Evolutionary conservation across 2,888 invertebrate genomes (phyloP).

Genomic region (Volucella bombylans): DNA sequence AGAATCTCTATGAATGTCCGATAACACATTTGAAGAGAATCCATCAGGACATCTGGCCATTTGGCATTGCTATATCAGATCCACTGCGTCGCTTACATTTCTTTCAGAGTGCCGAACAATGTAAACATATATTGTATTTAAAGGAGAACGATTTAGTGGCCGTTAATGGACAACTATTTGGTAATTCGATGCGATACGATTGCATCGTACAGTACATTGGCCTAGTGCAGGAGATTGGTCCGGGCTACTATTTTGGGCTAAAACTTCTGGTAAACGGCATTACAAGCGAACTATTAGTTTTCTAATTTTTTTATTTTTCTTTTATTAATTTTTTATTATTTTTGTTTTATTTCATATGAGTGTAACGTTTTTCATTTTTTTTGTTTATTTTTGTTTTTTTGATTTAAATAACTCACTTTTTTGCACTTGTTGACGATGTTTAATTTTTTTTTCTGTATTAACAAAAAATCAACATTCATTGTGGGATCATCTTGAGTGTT

Average conservation of each 20-base stretch:
- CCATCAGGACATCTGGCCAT: constrained; percentile 83
- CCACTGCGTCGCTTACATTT: constrained; percentile 84
- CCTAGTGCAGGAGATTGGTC: constrained; percentile 83
- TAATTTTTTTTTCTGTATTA: not conserved
- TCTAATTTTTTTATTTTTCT: constrained; percentile 22
- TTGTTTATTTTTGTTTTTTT: constrained; percentile 27
- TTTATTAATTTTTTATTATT: constrained; percentile 20
- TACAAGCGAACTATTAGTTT: constrained; percentile 44
- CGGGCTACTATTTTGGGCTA: constrained; percentile 84
- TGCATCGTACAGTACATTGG: constrained; percentile 84
- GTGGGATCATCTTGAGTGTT: constrained; percentile 17
- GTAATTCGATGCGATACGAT: constrained; percentile 71
- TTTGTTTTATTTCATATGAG: constrained; percentile 10
- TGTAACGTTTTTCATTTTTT: constrained; percentile 1
- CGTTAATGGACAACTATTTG: constrained; percentile 81
- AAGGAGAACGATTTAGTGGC: constrained; percentile 79
- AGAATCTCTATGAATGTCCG: constrained; percentile 78
- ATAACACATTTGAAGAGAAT: constrained; percentile 76
- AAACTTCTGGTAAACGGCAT: constrained; percentile 83
- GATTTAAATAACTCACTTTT: constrained; percentile 27
- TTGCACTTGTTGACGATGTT: constrained; percentile 49
- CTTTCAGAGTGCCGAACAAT: constrained; percentile 82
- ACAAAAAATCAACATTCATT: constrained; percentile 8
- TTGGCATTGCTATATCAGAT: constrained; percentile 83
- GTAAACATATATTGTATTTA: constrained; percentile 81